phyloP scores from a whole-genome alignment of 2,888 invertebrate species.

The Agriopis leucophaearia region DNA sequence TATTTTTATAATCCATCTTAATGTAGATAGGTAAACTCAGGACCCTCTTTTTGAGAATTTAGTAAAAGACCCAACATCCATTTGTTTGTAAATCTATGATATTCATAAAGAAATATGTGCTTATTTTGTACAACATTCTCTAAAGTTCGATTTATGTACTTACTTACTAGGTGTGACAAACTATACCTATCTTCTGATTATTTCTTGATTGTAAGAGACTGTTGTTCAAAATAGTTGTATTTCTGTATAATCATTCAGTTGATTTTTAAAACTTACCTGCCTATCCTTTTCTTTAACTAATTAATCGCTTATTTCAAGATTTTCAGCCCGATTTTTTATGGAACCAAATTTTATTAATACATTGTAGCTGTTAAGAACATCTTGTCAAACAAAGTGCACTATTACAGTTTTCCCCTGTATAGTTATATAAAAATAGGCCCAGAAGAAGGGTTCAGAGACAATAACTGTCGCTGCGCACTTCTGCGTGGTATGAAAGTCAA shows the following conservation, averaged over 20 bases:
- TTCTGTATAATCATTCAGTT: neutral
- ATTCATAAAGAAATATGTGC: neutral
- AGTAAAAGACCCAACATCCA: no score
- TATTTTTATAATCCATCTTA: no score
- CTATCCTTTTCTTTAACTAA: neutral
- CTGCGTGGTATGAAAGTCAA: slow-evolving; percentile 31
- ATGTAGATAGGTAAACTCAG: no score
- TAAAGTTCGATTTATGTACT: no score
- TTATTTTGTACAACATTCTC: neutral
- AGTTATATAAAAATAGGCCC: slow-evolving; percentile 51
- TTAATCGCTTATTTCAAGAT: neutral
- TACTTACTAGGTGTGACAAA: no score
- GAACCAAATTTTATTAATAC: neutral
- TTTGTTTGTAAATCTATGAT: neutral
- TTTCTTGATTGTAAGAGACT: neutral
- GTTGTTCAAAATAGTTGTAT: neutral
- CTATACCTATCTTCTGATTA: neutral
- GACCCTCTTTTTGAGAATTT: no score
- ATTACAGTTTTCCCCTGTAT: slow-evolving; percentile 24
- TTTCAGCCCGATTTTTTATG: neutral
- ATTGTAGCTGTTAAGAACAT: slow-evolving; percentile 14
- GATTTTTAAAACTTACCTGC: neutral
- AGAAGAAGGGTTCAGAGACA: slow-evolving; percentile 44
- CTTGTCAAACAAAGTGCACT: slow-evolving; percentile 23
- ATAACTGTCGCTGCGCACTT: slow-evolving; percentile 25